Evolutionary conservation across 2,113 vertebrate genomes (phyloP), one percentile per base, ranked within the genome.

Genomic region (Eleginops maclovinus): DNA sequence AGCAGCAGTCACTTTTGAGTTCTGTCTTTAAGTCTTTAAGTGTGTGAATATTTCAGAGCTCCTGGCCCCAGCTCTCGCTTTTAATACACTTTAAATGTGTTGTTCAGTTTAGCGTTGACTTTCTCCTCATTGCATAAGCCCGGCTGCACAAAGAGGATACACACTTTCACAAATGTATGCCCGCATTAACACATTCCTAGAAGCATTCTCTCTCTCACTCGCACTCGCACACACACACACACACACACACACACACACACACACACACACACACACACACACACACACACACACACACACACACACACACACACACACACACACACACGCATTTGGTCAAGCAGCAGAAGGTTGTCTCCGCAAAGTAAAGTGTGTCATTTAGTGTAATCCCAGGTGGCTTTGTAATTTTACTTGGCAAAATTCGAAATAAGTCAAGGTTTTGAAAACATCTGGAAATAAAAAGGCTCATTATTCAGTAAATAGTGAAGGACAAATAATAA

Each of bases 91-190:
- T 76, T 31, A 47, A 44, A 50, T 83, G 82, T 84, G 58, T 77
- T 87, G 63, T 79, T 88, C 50, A 40, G 72, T 81, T 66, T 75
- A 15, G 53, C 59, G 69, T 49, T 43, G 64, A 65, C 83, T 86
- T 86, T 68, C 87, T 69, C 41, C 68, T 65, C 21, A 51, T 87
- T 89, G 88, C 84, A 36, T 87, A 87, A 89, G 87, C 71, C 68
- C 66, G 75, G 60, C 75, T 41, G 16, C 81, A 80, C 64, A 72
- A 21, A 24, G n/a, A 65, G 55, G 84, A 82, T 51, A 16, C 72
- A 78, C 60, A 66, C 47, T 76, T 68, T 68, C 51, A 74, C 36
- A 65, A 68, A 72, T 15, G 22, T 22, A 73, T 67, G 56, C 31
- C 31, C 31, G 31, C 31, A 75, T 19, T 80, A 40, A 62, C 53